phyloP scores from a whole-genome alignment of 2,888 invertebrate species.

The Rhagium mordax region DNA sequence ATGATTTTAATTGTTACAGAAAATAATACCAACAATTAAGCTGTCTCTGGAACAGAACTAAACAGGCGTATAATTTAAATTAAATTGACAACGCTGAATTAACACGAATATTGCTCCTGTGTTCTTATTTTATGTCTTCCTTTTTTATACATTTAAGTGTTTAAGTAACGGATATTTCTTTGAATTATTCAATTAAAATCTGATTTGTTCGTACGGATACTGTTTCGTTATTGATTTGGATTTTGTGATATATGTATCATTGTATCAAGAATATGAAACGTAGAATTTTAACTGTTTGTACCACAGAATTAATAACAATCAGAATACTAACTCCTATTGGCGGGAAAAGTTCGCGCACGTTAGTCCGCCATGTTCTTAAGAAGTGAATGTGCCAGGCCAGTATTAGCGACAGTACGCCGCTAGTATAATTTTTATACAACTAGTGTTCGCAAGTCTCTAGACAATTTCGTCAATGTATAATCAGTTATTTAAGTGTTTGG shows the following conservation, averaged over 20 bases:
- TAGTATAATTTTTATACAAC: too few relatives aligned
- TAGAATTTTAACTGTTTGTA: too few relatives aligned
- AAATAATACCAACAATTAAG: conserved; percentile 10
- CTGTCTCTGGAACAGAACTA: not conserved
- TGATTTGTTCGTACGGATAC: not conserved
- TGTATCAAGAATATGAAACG: too few relatives aligned
- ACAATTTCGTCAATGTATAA: too few relatives aligned
- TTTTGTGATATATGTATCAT: not conserved
- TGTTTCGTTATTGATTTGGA: not conserved
- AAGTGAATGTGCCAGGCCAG: too few relatives aligned
- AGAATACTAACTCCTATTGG: too few relatives aligned
- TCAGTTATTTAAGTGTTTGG: too few relatives aligned
- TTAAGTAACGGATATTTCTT: not conserved
- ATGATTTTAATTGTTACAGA: not conserved
- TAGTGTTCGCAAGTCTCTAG: too few relatives aligned
- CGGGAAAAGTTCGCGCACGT: too few relatives aligned
- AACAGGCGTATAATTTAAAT: not conserved
- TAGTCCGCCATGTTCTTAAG: too few relatives aligned
- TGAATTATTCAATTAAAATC: not conserved
- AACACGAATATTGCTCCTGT: not conserved
- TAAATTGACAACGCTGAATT: conserved; percentile 15
- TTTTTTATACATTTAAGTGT: not conserved
- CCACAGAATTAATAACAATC: too few relatives aligned
- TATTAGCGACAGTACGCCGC: too few relatives aligned
- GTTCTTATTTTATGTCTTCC: not conserved